Base-by-base conservation (phyloP, 1,140 invertebrate genomes). In the Aradophagus sp. region DNA sequence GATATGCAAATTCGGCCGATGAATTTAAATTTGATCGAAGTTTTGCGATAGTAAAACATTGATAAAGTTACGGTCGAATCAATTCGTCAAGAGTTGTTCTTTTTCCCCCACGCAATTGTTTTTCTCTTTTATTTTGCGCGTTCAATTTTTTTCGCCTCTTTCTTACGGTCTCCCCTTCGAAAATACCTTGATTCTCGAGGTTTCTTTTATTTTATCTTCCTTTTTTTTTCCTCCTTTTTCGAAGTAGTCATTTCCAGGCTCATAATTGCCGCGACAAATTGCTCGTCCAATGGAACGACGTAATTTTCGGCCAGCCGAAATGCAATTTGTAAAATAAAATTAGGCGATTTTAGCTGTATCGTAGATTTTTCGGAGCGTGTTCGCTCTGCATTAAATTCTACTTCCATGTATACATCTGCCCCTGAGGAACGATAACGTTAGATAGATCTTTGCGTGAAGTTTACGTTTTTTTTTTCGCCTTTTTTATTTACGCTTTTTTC, bases 391-490 rank as follows among this genome's bases (percentile, higher is more conserved):
- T 63, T 53, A 63, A 63, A 55, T 47, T 63, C 41, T 41, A 55
- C 48, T 53, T 47, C 55, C 42, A 55, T 39, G 39, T 63, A 53
- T 38, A 63, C 59, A 53, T 45, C 41, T 53, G 12, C 48, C 59
- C 59, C 59, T 12, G 16, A 63, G 59, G 59, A 55, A 45, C 59
- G 48, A 63, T 63, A 63, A 63, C 48, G 59, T 39, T 52, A 38
- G 59, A 63, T 63, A 15, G 59, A 63, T 63, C 59, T 63, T 62
- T 44, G 47, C 58, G 35, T 16, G 29, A 62, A 61, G 13, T 50
- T 61, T 36, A 38, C 55, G 19, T 27, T 35, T 34, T 23, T 4
- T 23, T 23, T 8, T 23, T 23, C 8, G 20, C 8, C 8, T 23
- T 23, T 23, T 23, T 23, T 23, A n/a, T n/a, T n/a, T n/a, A n/a